Base-by-base conservation (phyloP, 1,140 invertebrate species). In the Cotesia glomerata region DNA sequence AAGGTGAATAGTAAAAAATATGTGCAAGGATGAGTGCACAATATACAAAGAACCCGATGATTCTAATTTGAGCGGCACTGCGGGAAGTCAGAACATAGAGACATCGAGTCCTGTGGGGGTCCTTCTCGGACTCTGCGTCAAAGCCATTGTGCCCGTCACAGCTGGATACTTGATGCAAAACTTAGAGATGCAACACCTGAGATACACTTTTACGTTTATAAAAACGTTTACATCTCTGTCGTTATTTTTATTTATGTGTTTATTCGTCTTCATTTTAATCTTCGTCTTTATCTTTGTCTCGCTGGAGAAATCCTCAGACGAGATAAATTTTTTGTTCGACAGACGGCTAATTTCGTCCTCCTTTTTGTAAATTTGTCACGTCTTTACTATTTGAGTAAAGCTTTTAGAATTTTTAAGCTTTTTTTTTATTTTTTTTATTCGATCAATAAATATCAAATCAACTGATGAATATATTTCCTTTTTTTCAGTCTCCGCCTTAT, bases 91-190 rank as follows among this genome's bases (percentile, higher is more conserved):
- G 59, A 34, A 56, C 69, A 71, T 71, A 71, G 69, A 71, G 69
- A 71, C 69, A 64, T 71, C 69, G 51, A 32, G 61, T 71, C 34
- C 69, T 71, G 61, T 61, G 54, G 69, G 69, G 61, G 61, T 71
- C 59, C 58, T 45, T 11, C 69, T 14, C 14, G 35, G 62, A 58
- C 56, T 35, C 11, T 14, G 69, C 62, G 69, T 71, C 61, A 71
- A 49, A 35, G 49, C 36, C 51, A 71, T 71, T 71, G 69, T 71
- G 59, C 58, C 36, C 45, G 34, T 62, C 69, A 9, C 59, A 64
- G 69, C 62, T 39, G 69, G 61, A 54, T 54, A 32, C 65, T 36
- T 7, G 32, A 61, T 56, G 52, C 52, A 56, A 45, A 45, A 45
- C 39, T 2, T 7, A 56, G 11, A 9, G n/a, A 56, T 7, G 7